Base-by-base conservation (phyloP, 2,797 vertebrate genomes). In the Chrosomus eos region DNA sequence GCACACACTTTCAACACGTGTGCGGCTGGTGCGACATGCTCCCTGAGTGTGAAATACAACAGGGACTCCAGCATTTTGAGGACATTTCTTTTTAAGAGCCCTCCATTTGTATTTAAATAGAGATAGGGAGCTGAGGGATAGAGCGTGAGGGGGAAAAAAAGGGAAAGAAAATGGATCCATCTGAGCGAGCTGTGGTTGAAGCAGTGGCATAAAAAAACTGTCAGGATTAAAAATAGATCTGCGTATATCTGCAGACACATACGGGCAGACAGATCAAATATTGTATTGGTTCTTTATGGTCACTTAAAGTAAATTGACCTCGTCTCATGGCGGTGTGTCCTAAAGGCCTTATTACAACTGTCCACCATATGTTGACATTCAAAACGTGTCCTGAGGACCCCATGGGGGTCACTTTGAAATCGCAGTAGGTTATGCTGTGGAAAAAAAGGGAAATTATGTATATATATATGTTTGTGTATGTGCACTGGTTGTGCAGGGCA, bases 61-160 rank as follows among this genome's bases (percentile, higher is more conserved):
- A 83, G 68, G 83, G 80, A 87, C 81, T 87, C 77, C 55, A 55
- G 88, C 74, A 78, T 83, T 89, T 89, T 90, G 58, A 86, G 84
- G 74, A 90, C 90, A 88, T 88, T 86, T 85, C 87, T 86, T 92
- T 92, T 92, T 89, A 89, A 88, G 87, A 88, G 87, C 82, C 83
- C 79, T 85, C 71, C 86, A 81, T 89, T 92, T 81, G 85, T 90
- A 90, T 89, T 90, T 90, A 73, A 91, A 53, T 88, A 40, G 73
- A 81, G 82, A 88, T 53, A 64, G 13, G 86, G 81, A 86, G 88
- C 66, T 89, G 86, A 82, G n/a, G 73, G 33, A 87, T 45, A 31
- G 80, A 53, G 23, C 9, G 16, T 28, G 76, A 26, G 14, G 43
- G 28, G 23, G 3, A 77, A 58, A 28, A 55, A 73, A 21, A 18